Evolutionary conservation across 64 coral and sea anemone genomes (phyloP), one percentile per base, ranked within the genome.

Genomic region (Stichodactyla mertensii): DNA sequence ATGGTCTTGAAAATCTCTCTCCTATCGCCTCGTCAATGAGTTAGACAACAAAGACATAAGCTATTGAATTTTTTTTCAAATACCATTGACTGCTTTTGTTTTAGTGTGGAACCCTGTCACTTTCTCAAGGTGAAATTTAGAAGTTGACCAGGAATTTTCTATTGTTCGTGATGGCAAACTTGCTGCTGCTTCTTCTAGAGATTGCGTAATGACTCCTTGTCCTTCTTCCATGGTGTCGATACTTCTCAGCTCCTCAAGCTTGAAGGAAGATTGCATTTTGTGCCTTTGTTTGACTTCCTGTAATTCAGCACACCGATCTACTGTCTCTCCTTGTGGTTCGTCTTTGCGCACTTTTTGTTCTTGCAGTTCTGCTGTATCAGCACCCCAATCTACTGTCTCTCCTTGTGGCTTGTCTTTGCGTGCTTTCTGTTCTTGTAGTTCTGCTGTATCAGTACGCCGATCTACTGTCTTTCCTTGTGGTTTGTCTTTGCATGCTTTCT

Each of bases 171-270:
- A 81, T 81, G 78, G 83, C 4, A 91, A 28, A 59, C 53, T 10
- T 16, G 54, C 89, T 14, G 78, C 86, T 64, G 82, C 89, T 5
- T 82, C 23, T 16, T 66, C 77, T 55, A 91, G 27, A 55, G 53
- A 3, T 64, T 91, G 89, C 51, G 57, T 86, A 10, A 87, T 24
- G 62, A 91, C 55, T 55, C 83, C 77, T 23, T 71, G 84, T 52
- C 78, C 74, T 54, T 56, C 89, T 19, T 86, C 84, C 57, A 80
- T 57, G 6, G 28, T 23, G 77, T 79, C 51, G 1, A 79, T 77
- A 45, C 36, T 45, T 45, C 3, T 45, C 36, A 45, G 22, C 31
- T 77, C 71, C 22, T 16, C 16, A 77, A 77, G 31, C 59, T 61
- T 61, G 59, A 14, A 14, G n/a, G 22, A 20, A 52, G 55, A n/a